These are phyloP conservation scores for Malacoctenus gilli DNA, from an alignment of 2,797 vertebrate species.

Conservation along the genomic window DNA sequence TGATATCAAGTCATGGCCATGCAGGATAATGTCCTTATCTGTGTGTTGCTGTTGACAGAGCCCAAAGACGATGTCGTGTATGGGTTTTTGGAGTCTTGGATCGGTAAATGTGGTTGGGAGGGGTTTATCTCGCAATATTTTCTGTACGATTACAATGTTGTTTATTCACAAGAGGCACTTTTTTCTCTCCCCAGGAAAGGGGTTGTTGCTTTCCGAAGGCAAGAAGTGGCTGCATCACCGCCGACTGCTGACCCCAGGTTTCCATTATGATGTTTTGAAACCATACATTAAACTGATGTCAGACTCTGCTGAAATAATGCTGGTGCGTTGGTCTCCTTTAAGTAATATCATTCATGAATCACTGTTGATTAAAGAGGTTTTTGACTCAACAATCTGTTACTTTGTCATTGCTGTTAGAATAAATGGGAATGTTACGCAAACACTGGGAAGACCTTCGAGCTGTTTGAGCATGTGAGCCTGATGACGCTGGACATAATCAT, in stretches of 20 bases:
- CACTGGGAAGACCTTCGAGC: constrained; percentile 78
- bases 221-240: constrained; percentile 90
- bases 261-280: constrained; percentile 90
- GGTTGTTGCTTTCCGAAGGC: constrained; percentile 84
- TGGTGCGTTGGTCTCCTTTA: constrained; percentile 83
- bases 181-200: constrained; percentile 78
- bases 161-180: not conserved
- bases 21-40: no score
- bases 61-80: constrained; percentile 80
- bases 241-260: constrained; percentile 89
- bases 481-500: constrained; percentile 91
- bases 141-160: not conserved
- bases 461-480: constrained; percentile 85
- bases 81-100: constrained; percentile 75
- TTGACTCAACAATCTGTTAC: constrained; percentile 8
- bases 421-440: constrained; percentile 75
- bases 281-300: constrained; percentile 84
- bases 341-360: no score
- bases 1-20: no score
- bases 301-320: constrained; percentile 82
- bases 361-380: no score
- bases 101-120: constrained; percentile 68
- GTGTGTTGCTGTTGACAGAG: no score
- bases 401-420: constrained; percentile 62
- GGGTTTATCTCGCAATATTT: not conserved